Base-by-base conservation (phyloP, 2,888 invertebrate species). In the Gryllus longicercus region DNA sequence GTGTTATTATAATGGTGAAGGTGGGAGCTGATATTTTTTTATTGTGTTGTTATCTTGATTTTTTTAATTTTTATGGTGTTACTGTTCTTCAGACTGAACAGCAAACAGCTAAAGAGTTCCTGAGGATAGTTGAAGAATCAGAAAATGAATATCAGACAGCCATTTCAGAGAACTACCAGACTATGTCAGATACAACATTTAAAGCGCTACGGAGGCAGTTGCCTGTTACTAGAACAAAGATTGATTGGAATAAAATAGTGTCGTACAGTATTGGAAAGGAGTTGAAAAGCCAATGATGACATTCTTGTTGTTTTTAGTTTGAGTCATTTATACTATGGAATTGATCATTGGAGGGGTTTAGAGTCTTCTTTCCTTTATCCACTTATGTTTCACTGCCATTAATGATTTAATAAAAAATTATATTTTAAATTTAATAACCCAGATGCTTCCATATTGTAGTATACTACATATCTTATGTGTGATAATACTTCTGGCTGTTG, bases 161-260 rank as follows among this genome's bases (percentile, higher is more conserved):
- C 81, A 95, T 95, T 85, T 95, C 95, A 79, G 99, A 99, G 88
- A 99, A 99, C 89, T 99, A 99, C 90, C 95, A 96, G 89, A 97
- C 96, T 74, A 99, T 99, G 99, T 98, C 98, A 83, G 99, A 99
- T 87, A 99, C 98, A 79, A 99, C 99, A 77, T 99, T 99, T 90
- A 99, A 99, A 89, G 98, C 99, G 83, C 91, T 99, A 87, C 92
- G 99, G 85, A 93, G 99, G 85, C 96, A 97, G 89, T 90, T 99
- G 88, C 99, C 99, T 49, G 97, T 99, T 82, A 99, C 99, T 84
- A 93, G 98, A 87, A 96, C 97, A 88, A 99, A 99, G 92, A 97
- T 99, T 86, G 99, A 99, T 91, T 99, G 99, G 99, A 96, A 96
- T 87, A 98, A 99, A 90, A 97, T 99, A 86, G 95, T 97, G 85